Base-by-base conservation (phyloP, 1,140 invertebrate genomes). In the Lepidurus couesii region DNA sequence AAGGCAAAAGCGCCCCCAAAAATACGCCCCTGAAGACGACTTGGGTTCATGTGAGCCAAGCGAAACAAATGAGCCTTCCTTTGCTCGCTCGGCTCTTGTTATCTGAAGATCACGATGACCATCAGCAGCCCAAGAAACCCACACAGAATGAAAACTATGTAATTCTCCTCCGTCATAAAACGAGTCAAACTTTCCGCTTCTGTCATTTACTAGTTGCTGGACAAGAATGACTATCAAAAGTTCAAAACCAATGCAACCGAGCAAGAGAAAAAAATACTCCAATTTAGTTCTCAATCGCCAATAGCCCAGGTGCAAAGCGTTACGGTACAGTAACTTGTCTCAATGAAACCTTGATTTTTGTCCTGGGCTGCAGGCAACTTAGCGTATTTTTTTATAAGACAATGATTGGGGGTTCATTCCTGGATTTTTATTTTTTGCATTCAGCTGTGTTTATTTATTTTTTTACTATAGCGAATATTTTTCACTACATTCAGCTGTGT, bases 141-240 rank as follows among this genome's bases (percentile, higher is more conserved):
- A 7, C 16, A 65, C 53, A 21, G 16, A 65, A 21, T 21, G 53
- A 65, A 21, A 65, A 13, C 53, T 65, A 21, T 65, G 4, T 65
- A 65, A 65, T 65, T 65, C 13, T 65, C 53, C 53, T 16, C 53
- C n/a, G 53, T 65, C 53, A 65, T 65, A 65, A 65, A 65, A 65
- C 53, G 21, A 65, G 53, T 7, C 21, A 65, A 65, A 65, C 53
- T 65, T 65, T 65, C 53, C 53, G 53, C 53, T 65, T 21, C 53
- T 21, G 53, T 65, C 53, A 65, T 16, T 65, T 21, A 21, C 16
- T 65, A 7, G 53, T 8, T 65, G 16, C 21, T 7, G 53, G 53
- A 65, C 21, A 21, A 21, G 21, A 65, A n/a, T 13, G 53, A 13
- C 21, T n/a, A 65, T n/a, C 53, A 65, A n/a, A n/a, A n/a, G n/a